Evolutionary conservation across 2,113 vertebrate genomes (phyloP).

Genomic region (Semicossyphus pulcher): DNA sequence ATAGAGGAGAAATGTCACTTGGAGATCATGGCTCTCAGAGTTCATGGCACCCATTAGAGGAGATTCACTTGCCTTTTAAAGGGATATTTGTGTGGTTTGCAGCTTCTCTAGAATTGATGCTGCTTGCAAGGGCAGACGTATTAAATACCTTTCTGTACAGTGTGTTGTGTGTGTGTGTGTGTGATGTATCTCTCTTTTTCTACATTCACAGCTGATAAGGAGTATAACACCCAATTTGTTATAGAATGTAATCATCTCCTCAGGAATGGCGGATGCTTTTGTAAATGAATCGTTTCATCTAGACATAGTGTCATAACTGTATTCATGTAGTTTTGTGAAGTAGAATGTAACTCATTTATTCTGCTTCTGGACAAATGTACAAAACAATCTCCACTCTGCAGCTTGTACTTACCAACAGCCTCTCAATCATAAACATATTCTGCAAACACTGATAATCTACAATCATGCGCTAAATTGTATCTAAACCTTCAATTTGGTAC

Average conservation of each 20-base stretch:
- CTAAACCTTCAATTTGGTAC: neutral
- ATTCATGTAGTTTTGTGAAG: too few relatives aligned
- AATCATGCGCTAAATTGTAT: neutral
- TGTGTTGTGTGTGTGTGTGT: too few relatives aligned
- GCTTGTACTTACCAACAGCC: neutral
- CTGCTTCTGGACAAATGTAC: too few relatives aligned
- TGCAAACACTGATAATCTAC: neutral
- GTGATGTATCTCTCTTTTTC: slow-evolving; percentile 22
- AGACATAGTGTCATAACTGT: too few relatives aligned
- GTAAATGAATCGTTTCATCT: too few relatives aligned
- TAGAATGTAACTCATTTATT: too few relatives aligned
- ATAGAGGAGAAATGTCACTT: slow-evolving; percentile 50
- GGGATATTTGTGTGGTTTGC: slow-evolving; percentile 60
- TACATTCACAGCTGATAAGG: slow-evolving; percentile 21
- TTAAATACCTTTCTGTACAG: slow-evolving; percentile 22
- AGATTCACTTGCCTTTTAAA: slow-evolving; percentile 54
- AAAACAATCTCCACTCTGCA: neutral
- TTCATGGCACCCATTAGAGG: slow-evolving; percentile 68
- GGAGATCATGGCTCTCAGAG: slow-evolving; percentile 55
- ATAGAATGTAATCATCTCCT: too few relatives aligned
- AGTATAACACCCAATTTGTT: too few relatives aligned
- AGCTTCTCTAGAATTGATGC: slow-evolving; percentile 29
- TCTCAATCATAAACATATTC: neutral
- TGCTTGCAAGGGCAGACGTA: slow-evolving; percentile 37
- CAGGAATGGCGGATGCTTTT: too few relatives aligned